Evolutionary conservation across 2,797 vertebrate genomes (phyloP).

Genomic region (Mallotus villosus): DNA sequence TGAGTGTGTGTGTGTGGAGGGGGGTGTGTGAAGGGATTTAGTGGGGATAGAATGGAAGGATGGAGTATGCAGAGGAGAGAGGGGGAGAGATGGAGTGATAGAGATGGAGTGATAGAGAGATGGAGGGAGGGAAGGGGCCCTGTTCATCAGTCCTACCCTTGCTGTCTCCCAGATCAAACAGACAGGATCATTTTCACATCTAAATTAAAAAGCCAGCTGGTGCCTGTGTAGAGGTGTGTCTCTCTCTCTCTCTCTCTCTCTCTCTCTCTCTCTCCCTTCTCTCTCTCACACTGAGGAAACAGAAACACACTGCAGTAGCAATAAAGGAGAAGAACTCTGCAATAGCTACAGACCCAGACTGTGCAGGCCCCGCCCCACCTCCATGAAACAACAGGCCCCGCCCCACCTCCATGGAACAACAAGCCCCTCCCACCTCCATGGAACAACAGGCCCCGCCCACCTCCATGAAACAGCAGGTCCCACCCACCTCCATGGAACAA

Average conservation of each 20-base stretch:
- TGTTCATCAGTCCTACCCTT: constrained; percentile 21
- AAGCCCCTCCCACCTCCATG: no score
- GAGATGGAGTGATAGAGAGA: neutral
- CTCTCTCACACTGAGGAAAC: constrained; percentile 8
- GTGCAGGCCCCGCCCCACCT: no score
- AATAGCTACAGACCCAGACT: no score
- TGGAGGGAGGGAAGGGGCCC: constrained; percentile 3
- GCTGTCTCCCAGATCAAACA: constrained; percentile 55
- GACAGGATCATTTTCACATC: constrained; percentile 39
- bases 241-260: neutral
- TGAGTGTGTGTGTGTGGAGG: no score
- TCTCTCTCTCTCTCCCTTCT: neutral
- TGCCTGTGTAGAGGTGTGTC: constrained; percentile 16
- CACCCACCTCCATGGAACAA: no score
- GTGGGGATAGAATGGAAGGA: neutral
- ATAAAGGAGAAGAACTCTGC: no score
- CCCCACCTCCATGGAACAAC: no score
- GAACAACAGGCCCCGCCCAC: no score
- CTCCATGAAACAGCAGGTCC: no score
- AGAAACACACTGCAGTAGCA: no score
- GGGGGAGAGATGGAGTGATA: neutral
- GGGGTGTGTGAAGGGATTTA: constrained; percentile 4
- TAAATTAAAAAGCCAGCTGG: constrained; percentile 37
- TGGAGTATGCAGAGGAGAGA: neutral
- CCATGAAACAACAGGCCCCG: no score